Conservation (phyloP, 2,113 vertebrate species). For the Centropus unirufus region DNA sequence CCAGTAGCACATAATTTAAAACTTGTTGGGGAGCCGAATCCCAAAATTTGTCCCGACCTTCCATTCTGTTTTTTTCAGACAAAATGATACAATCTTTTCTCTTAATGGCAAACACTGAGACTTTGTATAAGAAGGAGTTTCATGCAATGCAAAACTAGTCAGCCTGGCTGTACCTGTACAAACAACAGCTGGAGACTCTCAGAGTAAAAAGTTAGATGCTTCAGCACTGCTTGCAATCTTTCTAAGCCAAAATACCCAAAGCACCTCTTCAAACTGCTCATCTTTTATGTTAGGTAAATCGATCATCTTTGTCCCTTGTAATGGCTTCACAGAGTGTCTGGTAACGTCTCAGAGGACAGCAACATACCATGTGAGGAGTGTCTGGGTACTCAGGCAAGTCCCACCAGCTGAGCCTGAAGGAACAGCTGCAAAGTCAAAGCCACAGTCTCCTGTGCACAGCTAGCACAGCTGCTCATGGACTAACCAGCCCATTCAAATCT, state of each 20-base stretch:
- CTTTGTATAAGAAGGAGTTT: background rate
- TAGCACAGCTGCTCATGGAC: rapidly evolving
- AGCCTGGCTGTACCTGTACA: background rate
- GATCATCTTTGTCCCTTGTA: background rate
- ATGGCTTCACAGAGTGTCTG: background rate
- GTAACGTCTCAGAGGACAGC: background rate
- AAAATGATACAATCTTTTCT: background rate
- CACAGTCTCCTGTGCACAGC: background rate
- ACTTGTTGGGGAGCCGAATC: background rate
- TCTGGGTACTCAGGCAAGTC: background rate
- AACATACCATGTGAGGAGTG: background rate
- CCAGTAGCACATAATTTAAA: background rate
- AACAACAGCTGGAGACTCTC: background rate
- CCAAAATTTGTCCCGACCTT: background rate
- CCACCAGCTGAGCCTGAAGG: background rate
- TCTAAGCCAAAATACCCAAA: background rate
- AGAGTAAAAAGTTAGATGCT: background rate
- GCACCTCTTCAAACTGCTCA: background rate
- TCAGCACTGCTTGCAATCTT: background rate
- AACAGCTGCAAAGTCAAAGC: background rate
- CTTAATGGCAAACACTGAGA: background rate
- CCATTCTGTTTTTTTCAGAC: background rate
- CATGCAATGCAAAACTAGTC: background rate
- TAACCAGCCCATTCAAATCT: background rate
- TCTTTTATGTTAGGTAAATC: background rate